Conservation (phyloP, 2,888 invertebrate species). For the Dendrolimus pini region DNA sequence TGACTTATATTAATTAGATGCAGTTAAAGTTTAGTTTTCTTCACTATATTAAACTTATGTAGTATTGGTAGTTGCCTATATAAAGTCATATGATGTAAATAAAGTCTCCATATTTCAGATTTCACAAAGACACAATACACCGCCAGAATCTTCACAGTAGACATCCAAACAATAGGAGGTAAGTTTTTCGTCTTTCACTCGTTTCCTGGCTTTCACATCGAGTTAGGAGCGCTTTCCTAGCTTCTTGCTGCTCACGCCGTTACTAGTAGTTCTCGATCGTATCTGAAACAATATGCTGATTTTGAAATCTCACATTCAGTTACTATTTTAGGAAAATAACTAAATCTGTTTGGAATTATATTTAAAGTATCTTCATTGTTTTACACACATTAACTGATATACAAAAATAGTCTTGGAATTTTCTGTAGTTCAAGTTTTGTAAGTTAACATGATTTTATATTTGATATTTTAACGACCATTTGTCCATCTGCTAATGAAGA, state of each 20-base stretch:
- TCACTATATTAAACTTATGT: no score
- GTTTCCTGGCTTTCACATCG: constrained; percentile 36
- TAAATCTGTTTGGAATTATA: no score
- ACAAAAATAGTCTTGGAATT: no score
- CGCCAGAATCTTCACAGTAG: constrained; percentile 2
- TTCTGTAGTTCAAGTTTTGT: no score
- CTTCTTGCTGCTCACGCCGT: constrained; percentile 11
- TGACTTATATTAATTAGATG: no score
- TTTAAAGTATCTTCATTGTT: no score
- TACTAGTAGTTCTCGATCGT: constrained; percentile 21
- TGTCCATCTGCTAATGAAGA: no score
- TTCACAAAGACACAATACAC: background rate
- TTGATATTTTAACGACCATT: no score
- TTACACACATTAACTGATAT: no score
- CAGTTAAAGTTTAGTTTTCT: no score
- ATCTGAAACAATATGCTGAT: background rate
- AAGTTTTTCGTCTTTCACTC: constrained; percentile 41
- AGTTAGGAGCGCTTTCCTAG: constrained; percentile 25
- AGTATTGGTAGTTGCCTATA: background rate
- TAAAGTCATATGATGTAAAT: background rate
- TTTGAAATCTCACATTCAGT: background rate
- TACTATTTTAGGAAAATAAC: background rate
- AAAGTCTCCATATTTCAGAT: background rate
- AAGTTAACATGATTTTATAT: no score
- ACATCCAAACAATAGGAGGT: constrained; percentile 27